Base-by-base conservation (phyloP, 1,140 invertebrate species). In the Pseudomyrmex sp. region DNA sequence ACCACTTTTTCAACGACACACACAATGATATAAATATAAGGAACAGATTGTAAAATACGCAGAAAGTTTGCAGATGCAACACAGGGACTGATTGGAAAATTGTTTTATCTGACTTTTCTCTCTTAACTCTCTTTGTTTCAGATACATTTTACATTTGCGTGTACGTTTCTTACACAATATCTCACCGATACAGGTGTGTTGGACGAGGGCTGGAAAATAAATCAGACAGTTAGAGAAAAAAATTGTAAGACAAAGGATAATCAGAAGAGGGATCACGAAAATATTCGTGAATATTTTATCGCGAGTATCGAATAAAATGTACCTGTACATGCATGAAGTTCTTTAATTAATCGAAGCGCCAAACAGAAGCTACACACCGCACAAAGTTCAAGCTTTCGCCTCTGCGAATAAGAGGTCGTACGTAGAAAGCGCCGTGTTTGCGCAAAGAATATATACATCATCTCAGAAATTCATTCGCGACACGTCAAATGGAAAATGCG, bases 21-120 rank as follows among this genome's bases (percentile, higher is more conserved):
- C 13, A 26, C 18, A 44, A 48, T 76, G 54, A 66, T 52, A 0
- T 26, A 26, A 26, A 26, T 26, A 26, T 26, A 35, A 77, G 54
- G 74, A 66, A 77, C 18, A 46, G 48, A 12, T 23, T 44, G 20
- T 65, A 23, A 75, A 62, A 63, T 50, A 35, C 52, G 12, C n/a
- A n/a, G 23, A 3, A 48, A 46, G 54, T 10, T 59, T 18, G 56
- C 8, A 23, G 72, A 61, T 23, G 46, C 18, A 13, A 4, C 13
- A 9, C 35, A 15, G 20, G 8, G 26, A 26, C 5, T 44, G n/a
- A 46, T 46, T 20, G 69, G 12, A 35, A 52, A 70, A 54, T 20
- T 20, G 18, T 48, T 20, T 20, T 44, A 44, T 20, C 5, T 7
- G 35, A 35, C 4, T 35, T 35, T 59, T 18, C 59, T 50, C 3